Percentiles rank a stretch among this genome's conserved stretches.
Conservation (phyloP, 2,797 vertebrate species). For the Sebastolobus alascanus region DNA sequence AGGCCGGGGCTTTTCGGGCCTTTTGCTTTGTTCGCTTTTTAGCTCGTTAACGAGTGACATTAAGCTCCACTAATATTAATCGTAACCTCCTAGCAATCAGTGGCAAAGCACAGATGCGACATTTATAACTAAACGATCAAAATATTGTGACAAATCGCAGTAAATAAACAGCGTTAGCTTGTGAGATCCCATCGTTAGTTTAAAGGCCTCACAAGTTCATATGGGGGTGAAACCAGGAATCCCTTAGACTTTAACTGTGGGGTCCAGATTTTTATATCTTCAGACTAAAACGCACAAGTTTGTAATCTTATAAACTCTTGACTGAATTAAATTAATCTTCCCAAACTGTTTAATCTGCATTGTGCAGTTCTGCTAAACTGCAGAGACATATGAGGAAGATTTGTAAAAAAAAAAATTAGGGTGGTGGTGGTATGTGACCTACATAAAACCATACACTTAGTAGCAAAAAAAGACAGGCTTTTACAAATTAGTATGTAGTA, state of each 20-base stretch:
- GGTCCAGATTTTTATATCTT: neutral
- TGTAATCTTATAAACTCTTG: neutral
- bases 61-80: neutral
- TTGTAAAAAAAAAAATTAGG: neutral
- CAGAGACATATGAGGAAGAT: neutral
- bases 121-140: neutral
- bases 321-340: neutral
- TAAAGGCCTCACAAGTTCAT: conserved; percentile 68
- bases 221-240: conserved; percentile 38
- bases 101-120: too few species aligned
- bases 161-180: conserved; percentile 26
- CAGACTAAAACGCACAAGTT: neutral
- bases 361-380: neutral
- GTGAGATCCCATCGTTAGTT: conserved; percentile 25
- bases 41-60: conserved; percentile 9
- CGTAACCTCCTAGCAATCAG: fast-evolving
- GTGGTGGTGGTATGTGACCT: conserved; percentile 38
- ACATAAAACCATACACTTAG: neutral
- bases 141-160: neutral
- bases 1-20: conserved; percentile 76
- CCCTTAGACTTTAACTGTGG: neutral
- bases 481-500: neutral
- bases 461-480: neutral
- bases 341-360: neutral
- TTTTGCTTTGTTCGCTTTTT: conserved; percentile 75